These are phyloP conservation scores for Drosophila rellima DNA, from an alignment of 2,888 invertebrate genomes.

Conservation along the genomic window DNA sequence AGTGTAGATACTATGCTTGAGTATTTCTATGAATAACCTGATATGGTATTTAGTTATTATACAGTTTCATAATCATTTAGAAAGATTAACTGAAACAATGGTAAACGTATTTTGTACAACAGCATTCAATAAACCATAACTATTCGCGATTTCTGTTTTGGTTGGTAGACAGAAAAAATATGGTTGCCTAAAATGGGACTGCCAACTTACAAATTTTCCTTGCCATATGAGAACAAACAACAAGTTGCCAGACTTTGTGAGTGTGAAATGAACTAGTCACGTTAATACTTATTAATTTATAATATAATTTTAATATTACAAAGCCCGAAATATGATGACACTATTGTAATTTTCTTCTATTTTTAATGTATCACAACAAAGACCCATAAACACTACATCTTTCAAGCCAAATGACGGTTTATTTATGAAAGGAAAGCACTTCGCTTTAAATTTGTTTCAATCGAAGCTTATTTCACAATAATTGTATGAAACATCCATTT, in stretches of 20 bases:
- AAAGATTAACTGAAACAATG: slow-evolving; percentile 48
- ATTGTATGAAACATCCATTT: neutral
- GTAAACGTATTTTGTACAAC: slow-evolving; percentile 35
- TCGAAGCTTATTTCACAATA: neutral
- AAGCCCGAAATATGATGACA: too few species aligned
- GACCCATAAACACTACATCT: too few species aligned
- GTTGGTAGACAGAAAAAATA: slow-evolving; percentile 70
- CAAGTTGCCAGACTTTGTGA: slow-evolving; percentile 3
- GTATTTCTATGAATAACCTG: slow-evolving; percentile 42
- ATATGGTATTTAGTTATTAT: slow-evolving; percentile 39
- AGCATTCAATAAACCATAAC: slow-evolving; percentile 55
- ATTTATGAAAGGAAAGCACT: neutral
- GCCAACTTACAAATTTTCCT: slow-evolving; percentile 23
- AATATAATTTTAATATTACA: neutral
- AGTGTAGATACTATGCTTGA: slow-evolving; percentile 33
- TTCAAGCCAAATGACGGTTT: neutral
- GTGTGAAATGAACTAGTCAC: slow-evolving; percentile 1
- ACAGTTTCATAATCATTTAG: slow-evolving; percentile 55
- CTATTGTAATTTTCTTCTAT: neutral
- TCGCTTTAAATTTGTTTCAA: neutral
- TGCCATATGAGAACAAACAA: slow-evolving; percentile 11
- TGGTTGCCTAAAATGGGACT: slow-evolving; percentile 61
- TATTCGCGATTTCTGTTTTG: slow-evolving; percentile 61
- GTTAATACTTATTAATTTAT: too few species aligned
- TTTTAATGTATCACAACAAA: neutral